A percentile compares a stretch with the other conserved stretches of the same genome.
These are phyloP conservation scores for Tenrec ecaudatus DNA, from an alignment of 2,113 vertebrate species.

Conservation along the genomic window DNA sequence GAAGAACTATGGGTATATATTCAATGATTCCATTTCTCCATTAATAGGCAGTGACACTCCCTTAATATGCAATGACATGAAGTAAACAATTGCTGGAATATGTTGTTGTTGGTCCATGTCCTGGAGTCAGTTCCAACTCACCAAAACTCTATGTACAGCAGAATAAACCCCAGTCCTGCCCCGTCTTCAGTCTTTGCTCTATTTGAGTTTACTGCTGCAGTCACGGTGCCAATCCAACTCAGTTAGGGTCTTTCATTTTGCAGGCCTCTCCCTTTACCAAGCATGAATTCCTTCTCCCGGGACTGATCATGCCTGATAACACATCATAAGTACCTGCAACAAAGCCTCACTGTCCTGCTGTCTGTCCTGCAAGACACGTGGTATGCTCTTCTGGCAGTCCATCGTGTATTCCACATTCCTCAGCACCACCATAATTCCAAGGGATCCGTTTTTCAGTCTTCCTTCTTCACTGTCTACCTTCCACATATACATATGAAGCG, in stretches of 20 bases:
- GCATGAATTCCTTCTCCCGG: no score
- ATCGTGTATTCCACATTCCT: no score
- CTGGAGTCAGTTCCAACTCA: not conserved
- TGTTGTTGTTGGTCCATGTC: not conserved
- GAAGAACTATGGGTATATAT: not conserved
- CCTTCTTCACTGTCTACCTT: not conserved
- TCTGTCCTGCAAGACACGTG: no score
- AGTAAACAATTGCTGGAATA: not conserved
- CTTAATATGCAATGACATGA: not conserved
- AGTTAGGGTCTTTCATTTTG: not conserved
- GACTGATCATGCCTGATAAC: no score
- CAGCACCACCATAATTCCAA: not conserved
- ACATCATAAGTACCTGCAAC: not conserved
- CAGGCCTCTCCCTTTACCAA: no score
- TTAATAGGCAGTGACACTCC: not conserved
- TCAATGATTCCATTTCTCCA: not conserved
- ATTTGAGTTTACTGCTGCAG: not conserved
- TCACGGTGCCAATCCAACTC: not conserved
- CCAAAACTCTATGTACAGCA: not conserved
- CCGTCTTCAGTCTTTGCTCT: not conserved
- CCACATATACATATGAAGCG: not conserved
- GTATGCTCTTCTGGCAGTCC: not conserved
- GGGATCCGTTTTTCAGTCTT: not conserved
- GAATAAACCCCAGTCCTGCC: not conserved
- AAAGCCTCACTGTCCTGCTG: not conserved